Evolutionary conservation across 2,113 vertebrate genomes (phyloP).

Genomic region (Hippocampus zosterae): DNA sequence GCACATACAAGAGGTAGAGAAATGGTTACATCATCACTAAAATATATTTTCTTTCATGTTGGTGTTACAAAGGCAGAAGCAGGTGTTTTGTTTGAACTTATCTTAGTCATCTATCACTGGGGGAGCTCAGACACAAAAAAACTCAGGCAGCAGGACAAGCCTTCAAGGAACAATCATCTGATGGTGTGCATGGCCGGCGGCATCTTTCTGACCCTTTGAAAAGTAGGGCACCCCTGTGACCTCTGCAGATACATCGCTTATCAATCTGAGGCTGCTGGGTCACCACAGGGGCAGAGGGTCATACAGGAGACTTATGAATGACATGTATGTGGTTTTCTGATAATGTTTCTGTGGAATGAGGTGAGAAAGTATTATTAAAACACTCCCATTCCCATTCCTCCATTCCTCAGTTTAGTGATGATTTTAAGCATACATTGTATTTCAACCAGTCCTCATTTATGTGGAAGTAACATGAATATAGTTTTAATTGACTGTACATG

Average conservation of each 20-base stretch:
- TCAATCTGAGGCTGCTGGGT: conserved; percentile 55
- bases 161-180: conserved; percentile 34
- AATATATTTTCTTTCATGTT: background rate
- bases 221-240: conserved; percentile 48
- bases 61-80: background rate
- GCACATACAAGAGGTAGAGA: conserved; percentile 17
- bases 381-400: background rate
- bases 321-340: conserved; percentile 48
- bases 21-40: conserved; percentile 32
- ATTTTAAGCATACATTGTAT: background rate
- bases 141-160: conserved; percentile 1
- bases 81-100: conserved; percentile 11
- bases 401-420: background rate
- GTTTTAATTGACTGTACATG: background rate
- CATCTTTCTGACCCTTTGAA: conserved; percentile 52
- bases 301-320: conserved; percentile 56
- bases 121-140: background rate
- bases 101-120: background rate
- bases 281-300: conserved; percentile 53
- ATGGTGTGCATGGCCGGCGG: conserved; percentile 16
- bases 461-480: background rate
- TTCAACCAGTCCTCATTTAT: background rate
- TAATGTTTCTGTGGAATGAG: conserved; percentile 46
- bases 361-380: conserved; percentile 29
- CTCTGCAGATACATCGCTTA: conserved; percentile 44